Evolutionary conservation across 1,140 invertebrate genomes (phyloP), one percentile per base, ranked within the genome.

Genomic region (Sycophaga agraensis): DNA sequence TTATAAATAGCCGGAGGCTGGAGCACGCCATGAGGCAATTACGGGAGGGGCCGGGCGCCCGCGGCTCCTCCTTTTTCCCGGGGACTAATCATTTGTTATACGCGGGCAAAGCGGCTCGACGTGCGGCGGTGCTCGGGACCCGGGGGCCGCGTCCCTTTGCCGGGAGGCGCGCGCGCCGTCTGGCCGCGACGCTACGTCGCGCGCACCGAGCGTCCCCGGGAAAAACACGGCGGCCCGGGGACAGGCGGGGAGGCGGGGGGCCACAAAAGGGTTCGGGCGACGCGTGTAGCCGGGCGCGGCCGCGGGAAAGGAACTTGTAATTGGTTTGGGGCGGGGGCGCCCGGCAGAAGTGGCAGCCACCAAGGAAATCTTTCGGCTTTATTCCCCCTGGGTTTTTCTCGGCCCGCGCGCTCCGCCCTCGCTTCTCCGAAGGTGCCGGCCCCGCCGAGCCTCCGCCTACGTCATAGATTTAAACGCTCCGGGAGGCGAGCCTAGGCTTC

Each of bases 311-410:
- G 42, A 61, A 61, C 31, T 61, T 61, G 59, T 61, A 61, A 61
- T 61, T 61, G 59, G 59, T 61, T 61, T 61, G 42, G 4, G 31
- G 22, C 31, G 59, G 22, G 17, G 28, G 26, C n/a, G 24, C 31
- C 42, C 8, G 12, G 31, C 34, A 48, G 50, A 61, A 61, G 59
- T 61, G 59, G 45, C 53, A 62, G 60, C 35, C 60, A 62, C 60
- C 60, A 62, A 56, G 60, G 60, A 62, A 62, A 62, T 62, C 60
- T 62, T 34, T 56, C 22, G 51, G 35, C 60, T 56, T 55, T 43
- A 56, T 62, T 56, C 60, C 60, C 60, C 45, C 19, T 50, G 60
- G 53, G 45, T 62, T 56, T 62, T 55, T 56, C 37, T 42, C 26
- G 9, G 21, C 31, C 19, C 37, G 21, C 26, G 16, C 6, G 17